phyloP scores from a whole-genome alignment of 2,797 vertebrate species.

The Antrozous pallidus region DNA sequence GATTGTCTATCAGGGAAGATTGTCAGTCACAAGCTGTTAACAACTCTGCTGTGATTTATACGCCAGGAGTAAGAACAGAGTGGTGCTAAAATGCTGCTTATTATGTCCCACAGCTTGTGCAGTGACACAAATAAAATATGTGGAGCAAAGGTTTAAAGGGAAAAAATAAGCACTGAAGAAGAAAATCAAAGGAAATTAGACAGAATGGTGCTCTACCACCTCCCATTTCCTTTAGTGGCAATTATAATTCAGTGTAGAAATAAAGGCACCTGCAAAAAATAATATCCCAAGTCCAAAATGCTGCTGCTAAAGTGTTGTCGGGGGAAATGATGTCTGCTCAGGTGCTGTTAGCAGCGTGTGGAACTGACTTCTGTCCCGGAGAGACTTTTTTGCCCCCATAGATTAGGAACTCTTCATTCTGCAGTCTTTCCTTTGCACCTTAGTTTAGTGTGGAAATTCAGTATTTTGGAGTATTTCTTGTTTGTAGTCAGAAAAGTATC shows the following conservation, averaged over 20 bases:
- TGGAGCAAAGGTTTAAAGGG: constrained; percentile 61
- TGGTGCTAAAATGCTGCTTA: constrained; percentile 68
- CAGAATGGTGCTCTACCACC: constrained; percentile 46
- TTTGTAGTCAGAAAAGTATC: neutral
- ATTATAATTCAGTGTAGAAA: constrained; percentile 73
- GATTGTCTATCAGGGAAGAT: constrained; percentile 83
- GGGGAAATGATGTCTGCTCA: neutral
- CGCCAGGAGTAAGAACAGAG: constrained; percentile 70
- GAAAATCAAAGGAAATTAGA: constrained; percentile 76
- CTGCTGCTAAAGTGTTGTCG: constrained; percentile 11
- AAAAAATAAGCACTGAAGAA: constrained; percentile 68
- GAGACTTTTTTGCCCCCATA: neutral
- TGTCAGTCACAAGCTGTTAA: constrained; percentile 85
- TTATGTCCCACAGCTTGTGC: constrained; percentile 69
- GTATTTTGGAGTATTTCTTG: neutral
- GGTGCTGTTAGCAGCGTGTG: constrained; percentile 43
- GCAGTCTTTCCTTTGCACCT: neutral
- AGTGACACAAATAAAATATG: constrained; percentile 74
- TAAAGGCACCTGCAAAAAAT: constrained; percentile 54
- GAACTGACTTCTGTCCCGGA: constrained; percentile 36
- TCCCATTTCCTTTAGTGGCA: constrained; percentile 67
- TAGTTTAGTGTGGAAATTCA: neutral
- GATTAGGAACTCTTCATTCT: neutral
- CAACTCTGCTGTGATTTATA: constrained; percentile 81
- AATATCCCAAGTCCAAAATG: constrained; percentile 65